Percentiles rank a stretch among this genome's conserved stretches.
Conservation (phyloP, 2,797 vertebrate genomes). For the Monodelphis domestica region DNA sequence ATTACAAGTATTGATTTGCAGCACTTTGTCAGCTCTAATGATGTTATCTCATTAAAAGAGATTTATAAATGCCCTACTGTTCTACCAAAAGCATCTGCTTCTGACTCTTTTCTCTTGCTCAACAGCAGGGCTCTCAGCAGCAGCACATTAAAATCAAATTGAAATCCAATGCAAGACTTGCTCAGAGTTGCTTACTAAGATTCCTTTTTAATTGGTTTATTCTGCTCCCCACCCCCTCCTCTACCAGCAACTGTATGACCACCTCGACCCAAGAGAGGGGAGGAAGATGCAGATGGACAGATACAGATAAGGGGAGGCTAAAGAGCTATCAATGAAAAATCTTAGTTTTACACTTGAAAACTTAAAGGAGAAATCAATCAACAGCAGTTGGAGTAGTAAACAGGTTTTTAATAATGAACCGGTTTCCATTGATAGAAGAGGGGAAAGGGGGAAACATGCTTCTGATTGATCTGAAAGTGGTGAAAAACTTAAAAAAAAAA, state of each 20-base stretch:
- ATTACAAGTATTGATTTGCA: conserved; percentile 84
- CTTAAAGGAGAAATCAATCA: neutral
- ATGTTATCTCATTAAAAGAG: conserved; percentile 88
- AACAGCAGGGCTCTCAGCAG: conserved; percentile 76
- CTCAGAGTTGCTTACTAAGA: conserved; percentile 61
- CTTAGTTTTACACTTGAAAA: neutral
- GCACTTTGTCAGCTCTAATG: conserved; percentile 86
- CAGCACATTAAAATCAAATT: conserved; percentile 78
- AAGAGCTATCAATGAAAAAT: neutral
- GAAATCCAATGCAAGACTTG: conserved; percentile 77
- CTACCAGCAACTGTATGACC: neutral
- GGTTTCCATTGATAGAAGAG: conserved; percentile 34
- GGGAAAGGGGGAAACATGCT: conserved; percentile 29
- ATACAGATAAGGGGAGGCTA: neutral
- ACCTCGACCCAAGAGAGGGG: conserved; percentile 20
- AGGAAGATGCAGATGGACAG: conserved; percentile 22
- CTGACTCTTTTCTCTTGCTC: conserved; percentile 72
- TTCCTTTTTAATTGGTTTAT: conserved; percentile 70
- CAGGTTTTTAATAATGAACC: neutral
- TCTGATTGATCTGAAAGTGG: conserved; percentile 65
- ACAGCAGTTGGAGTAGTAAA: neutral
- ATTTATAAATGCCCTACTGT: conserved; percentile 83
- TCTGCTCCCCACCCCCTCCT: neutral
- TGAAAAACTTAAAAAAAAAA: conserved; percentile 58
- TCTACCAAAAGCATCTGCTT: conserved; percentile 85